Conservation (phyloP, 2,113 vertebrate genomes). For the Lanius ludovicianus region DNA sequence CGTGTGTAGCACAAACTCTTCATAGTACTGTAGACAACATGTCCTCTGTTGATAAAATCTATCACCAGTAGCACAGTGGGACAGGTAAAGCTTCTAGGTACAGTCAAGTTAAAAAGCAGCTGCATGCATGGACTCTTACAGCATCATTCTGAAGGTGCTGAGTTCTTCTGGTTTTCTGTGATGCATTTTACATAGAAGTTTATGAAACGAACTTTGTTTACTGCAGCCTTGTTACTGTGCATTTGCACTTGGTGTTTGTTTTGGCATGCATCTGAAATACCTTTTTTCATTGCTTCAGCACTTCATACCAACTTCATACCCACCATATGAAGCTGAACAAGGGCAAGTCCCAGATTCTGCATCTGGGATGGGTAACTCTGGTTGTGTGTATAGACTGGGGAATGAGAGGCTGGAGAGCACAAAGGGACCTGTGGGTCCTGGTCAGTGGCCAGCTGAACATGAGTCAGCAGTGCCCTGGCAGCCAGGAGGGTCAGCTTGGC, state of each 20-base stretch:
- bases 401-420: neutral
- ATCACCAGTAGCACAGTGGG: neutral
- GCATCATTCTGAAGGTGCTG: neutral
- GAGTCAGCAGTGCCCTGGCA: neutral
- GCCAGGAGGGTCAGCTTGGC: neutral
- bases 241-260: neutral
- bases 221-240: neutral
- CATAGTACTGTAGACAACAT: neutral
- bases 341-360: neutral
- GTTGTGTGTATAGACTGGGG: neutral
- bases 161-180: neutral
- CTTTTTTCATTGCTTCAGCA: neutral
- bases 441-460: accelerated
- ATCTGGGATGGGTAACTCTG: neutral
- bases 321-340: neutral
- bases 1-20: constrained; percentile 44
- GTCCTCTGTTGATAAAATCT: neutral
- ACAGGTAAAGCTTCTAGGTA: neutral
- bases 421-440: neutral
- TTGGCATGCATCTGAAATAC: neutral
- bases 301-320: neutral
- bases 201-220: neutral
- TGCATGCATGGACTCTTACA: neutral
- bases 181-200: neutral
- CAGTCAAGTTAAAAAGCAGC: neutral